These are phyloP conservation scores for Ardeotis arabs DNA, from an alignment of 2,113 vertebrate species.

Conservation along the genomic window DNA sequence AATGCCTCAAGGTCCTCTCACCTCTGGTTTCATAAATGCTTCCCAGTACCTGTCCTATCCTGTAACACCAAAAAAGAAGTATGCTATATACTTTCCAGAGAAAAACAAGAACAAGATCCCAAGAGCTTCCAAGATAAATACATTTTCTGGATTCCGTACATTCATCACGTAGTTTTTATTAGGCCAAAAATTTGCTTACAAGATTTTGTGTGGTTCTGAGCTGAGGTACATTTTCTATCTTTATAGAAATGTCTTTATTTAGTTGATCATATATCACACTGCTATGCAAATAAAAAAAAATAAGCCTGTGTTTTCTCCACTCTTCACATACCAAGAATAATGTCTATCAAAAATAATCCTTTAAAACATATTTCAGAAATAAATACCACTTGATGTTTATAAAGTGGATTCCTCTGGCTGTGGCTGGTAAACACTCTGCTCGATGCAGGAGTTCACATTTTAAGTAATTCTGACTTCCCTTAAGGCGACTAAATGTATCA, in stretches of 20 bases:
- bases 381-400: slow-evolving; percentile 12
- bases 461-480: neutral
- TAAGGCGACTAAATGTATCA: neutral
- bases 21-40: neutral
- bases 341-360: neutral
- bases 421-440: neutral
- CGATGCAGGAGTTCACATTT: neutral
- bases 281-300: neutral
- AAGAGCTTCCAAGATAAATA: slow-evolving; percentile 54
- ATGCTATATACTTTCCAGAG: slow-evolving; percentile 7
- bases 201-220: neutral
- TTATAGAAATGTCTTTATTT: neutral
- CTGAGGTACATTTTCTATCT: neutral
- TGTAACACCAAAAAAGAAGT: neutral
- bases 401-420: slow-evolving; percentile 24
- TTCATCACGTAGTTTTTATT: neutral
- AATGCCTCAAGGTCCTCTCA: neutral
- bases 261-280: neutral
- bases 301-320: neutral
- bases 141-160: slow-evolving; percentile 46
- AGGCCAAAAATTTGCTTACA: neutral
- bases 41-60: neutral
- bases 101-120: neutral
- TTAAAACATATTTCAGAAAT: slow-evolving; percentile 35
- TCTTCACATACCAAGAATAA: neutral